Conservation (phyloP, 2,888 invertebrate species). For the Penaeus monodon region DNA sequence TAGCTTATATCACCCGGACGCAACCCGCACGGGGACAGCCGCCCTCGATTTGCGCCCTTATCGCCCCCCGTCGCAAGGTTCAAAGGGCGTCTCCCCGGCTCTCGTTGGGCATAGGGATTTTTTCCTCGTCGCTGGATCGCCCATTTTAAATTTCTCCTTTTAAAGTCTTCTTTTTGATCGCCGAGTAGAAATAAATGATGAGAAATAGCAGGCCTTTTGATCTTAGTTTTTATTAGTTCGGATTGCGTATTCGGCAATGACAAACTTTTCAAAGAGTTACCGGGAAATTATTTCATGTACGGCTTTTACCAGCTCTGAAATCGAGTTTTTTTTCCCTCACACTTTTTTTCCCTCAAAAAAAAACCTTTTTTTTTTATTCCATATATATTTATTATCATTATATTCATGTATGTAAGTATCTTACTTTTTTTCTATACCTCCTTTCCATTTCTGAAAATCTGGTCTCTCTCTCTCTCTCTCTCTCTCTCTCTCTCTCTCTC, state of each 20-base stretch:
- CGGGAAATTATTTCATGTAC: conserved; percentile 19
- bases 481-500: too few relatives aligned
- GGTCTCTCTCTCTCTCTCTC: too few relatives aligned
- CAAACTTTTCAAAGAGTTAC: conserved; percentile 21
- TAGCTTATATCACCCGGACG: conserved; percentile 8
- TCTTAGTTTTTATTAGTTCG: conserved; percentile 25
- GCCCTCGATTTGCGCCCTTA: too few relatives aligned
- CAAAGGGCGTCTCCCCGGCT: background rate
- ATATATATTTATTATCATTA: too few relatives aligned
- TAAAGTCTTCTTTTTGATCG: conserved; percentile 23
- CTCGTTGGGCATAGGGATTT: background rate
- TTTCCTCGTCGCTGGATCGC: background rate
- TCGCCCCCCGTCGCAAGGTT: too few relatives aligned
- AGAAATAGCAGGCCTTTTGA: conserved; percentile 17
- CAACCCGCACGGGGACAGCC: background rate
- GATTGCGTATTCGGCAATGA: conserved; percentile 17
- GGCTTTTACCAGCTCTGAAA: conserved; percentile 2
- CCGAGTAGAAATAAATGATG: conserved; percentile 20
- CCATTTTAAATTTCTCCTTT: conserved; percentile 21
- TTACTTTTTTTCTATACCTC: too few relatives aligned
- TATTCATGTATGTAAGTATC: too few relatives aligned
- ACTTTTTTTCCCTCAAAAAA: too few relatives aligned
- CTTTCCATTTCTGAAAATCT: too few relatives aligned
- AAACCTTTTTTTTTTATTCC: too few relatives aligned
- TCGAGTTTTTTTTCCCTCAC: too few relatives aligned